These are phyloP conservation scores for Agonopterix subpropinquella DNA, from an alignment of 2,888 invertebrate genomes.

Conservation along the genomic window DNA sequence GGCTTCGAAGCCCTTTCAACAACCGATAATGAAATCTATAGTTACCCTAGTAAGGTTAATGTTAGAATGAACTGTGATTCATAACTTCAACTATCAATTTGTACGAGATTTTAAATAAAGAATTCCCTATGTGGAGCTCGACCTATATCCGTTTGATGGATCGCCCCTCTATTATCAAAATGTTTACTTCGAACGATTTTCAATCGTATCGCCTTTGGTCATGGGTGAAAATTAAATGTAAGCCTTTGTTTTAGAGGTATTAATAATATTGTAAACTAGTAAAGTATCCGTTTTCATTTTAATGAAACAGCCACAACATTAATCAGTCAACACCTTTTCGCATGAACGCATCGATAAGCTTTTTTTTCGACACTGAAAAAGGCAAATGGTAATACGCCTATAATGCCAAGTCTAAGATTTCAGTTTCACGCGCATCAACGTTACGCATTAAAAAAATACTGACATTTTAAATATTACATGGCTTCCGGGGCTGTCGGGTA, in stretches of 20 bases:
- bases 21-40: conserved; percentile 28
- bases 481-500: conserved; percentile 34
- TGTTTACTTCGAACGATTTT: conserved; percentile 11
- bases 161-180: conserved; percentile 31
- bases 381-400: too few relatives aligned
- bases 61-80: not conserved
- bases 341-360: too few relatives aligned
- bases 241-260: too few relatives aligned
- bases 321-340: too few relatives aligned
- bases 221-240: too few relatives aligned
- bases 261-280: too few relatives aligned
- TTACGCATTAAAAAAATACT: too few relatives aligned
- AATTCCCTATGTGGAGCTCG: conserved; percentile 21
- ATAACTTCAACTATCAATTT: not conserved
- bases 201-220: not conserved
- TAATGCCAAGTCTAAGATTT: too few relatives aligned
- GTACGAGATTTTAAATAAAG: conserved; percentile 2
- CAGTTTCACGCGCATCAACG: too few relatives aligned
- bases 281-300: too few relatives aligned
- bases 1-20: conserved; percentile 10
- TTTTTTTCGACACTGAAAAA: too few relatives aligned
- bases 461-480: conserved; percentile 23
- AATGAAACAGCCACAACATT: too few relatives aligned
- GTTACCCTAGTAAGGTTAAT: conserved; percentile 29
- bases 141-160: conserved; percentile 51